These are phyloP conservation scores for Leptonema lineaticorne DNA, from an alignment of 1,140 invertebrate genomes.

Conservation along the genomic window DNA sequence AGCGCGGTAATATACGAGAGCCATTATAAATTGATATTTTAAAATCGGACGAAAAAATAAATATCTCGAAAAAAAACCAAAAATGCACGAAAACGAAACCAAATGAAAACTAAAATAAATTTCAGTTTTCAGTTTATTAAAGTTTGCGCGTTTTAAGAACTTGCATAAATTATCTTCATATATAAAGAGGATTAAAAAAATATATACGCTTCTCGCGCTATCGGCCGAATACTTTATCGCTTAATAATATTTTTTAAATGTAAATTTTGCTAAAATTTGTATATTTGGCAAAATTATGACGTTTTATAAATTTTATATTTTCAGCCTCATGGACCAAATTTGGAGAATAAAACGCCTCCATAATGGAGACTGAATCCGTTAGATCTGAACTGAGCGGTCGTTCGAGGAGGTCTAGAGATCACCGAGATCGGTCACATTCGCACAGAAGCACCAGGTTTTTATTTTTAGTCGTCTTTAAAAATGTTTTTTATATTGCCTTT, in stretches of 20 bases:
- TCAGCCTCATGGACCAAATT: conserved; percentile 59
- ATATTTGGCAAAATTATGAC: too few species aligned
- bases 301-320: background rate
- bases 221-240: too few species aligned
- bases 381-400: conserved; percentile 63
- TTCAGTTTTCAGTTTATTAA: too few species aligned
- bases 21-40: too few species aligned
- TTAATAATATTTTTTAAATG: background rate
- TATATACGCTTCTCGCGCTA: too few species aligned
- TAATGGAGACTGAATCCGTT: conserved; percentile 66
- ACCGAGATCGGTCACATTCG: conserved; percentile 59
- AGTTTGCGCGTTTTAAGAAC: too few species aligned
- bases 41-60: too few species aligned
- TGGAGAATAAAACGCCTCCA: conserved; percentile 45
- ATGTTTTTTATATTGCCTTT: background rate
- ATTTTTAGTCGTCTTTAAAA: background rate
- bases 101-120: too few species aligned
- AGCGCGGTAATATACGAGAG: too few species aligned
- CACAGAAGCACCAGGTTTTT: conserved; percentile 60
- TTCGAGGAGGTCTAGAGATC: conserved; percentile 58
- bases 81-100: too few species aligned
- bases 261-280: background rate
- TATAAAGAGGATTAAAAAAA: too few species aligned
- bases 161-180: background rate
- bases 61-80: too few species aligned